Evolutionary conservation across 2,797 vertebrate genomes (phyloP).

Genomic region (Anguilla pacifica): DNA sequence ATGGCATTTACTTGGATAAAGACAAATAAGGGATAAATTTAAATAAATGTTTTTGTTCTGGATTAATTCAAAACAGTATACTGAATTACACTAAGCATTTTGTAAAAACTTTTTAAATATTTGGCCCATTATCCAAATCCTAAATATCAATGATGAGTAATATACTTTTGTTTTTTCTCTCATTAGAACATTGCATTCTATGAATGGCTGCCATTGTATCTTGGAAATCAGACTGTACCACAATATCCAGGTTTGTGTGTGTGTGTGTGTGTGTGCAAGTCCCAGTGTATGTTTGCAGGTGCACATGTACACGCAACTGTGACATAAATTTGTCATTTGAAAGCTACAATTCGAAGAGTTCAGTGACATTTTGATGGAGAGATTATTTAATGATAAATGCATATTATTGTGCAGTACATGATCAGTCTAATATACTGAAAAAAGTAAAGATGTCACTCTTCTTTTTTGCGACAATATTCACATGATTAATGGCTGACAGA

Average conservation of each 20-base stretch:
- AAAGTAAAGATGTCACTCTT: constrained; percentile 7
- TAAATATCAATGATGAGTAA: neutral
- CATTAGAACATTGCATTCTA: constrained; percentile 86
- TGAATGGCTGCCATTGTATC: constrained; percentile 86
- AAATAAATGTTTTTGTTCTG: neutral
- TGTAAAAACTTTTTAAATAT: neutral
- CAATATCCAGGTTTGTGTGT: constrained; percentile 79
- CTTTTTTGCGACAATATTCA: neutral
- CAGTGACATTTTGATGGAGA: neutral
- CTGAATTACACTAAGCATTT: neutral
- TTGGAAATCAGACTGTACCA: constrained; percentile 59
- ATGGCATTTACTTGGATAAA: too few species aligned
- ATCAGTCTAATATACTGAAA: neutral
- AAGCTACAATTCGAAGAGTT: neutral
- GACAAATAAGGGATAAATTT: too few species aligned
- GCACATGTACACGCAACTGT: neutral
- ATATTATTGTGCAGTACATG: neutral
- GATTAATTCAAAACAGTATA: neutral
- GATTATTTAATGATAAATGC: neutral
- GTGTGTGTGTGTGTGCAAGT: constrained; percentile 22
- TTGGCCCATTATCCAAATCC: neutral
- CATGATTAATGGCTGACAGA: neutral
- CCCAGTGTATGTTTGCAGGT: neutral
- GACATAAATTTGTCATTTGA: neutral
- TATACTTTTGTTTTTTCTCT: constrained; percentile 22